Conservation (phyloP, 2,888 invertebrate genomes). For the Thecocarcelia acutangulata region DNA sequence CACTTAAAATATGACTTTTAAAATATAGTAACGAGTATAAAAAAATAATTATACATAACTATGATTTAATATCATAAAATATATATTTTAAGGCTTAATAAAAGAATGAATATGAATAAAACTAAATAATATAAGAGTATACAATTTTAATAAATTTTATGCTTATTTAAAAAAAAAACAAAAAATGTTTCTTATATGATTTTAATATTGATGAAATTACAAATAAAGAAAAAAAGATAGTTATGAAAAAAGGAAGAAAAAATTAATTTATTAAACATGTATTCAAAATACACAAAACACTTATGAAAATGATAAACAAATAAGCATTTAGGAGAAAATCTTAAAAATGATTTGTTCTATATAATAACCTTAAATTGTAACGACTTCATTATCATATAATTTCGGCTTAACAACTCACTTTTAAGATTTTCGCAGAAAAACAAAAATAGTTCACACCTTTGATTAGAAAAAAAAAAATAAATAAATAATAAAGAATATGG, state of each 20-base stretch:
- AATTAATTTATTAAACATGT: constrained; percentile 57
- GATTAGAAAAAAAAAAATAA: constrained; percentile 35
- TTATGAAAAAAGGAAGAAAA: constrained; percentile 39
- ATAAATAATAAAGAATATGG: constrained; percentile 22
- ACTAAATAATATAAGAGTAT: constrained; percentile 20
- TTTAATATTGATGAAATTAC: constrained; percentile 47
- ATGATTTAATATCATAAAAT: constrained; percentile 48
- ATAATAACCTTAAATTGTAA: not conserved
- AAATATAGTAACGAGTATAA: constrained; percentile 20
- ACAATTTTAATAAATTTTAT: constrained; percentile 60
- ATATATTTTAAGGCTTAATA: constrained; percentile 56
- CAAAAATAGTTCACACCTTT: constrained; percentile 33
- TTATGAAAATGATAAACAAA: constrained; percentile 37
- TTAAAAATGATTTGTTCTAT: constrained; percentile 43
- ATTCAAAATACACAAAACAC: constrained; percentile 63
- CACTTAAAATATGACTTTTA: constrained; percentile 39
- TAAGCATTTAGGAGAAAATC: constrained; percentile 60
- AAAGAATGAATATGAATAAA: constrained; percentile 25
- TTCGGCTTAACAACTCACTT: constrained; percentile 16
- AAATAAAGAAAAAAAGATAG: constrained; percentile 46
- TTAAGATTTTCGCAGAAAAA: constrained; percentile 33
- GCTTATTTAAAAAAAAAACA: constrained; percentile 44
- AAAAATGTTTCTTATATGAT: constrained; percentile 48
- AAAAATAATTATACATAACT: constrained; percentile 28
- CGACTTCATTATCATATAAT: not conserved